Evolutionary conservation across 2,888 invertebrate species (phyloP), one percentile per base, ranked within the genome.

Genomic region (Biston betularia): DNA sequence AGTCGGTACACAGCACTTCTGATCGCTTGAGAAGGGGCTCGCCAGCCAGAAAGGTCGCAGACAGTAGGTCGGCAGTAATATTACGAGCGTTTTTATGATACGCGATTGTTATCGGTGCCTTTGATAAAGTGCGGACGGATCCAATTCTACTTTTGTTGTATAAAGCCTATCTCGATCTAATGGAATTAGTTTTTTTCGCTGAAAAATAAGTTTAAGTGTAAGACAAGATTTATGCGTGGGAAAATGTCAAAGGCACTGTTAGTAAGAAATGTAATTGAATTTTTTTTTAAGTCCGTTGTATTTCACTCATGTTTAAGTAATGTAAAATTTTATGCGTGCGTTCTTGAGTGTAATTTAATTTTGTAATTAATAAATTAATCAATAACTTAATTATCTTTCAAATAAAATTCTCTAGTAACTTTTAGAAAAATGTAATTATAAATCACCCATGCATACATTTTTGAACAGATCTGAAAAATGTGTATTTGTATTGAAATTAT

Each of bases 21-120:
- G 12, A 11, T 33, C 8, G 14, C 33, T 10, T 15, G 49, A 49
- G 12, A 5, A 49, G 49, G 5, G 10, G 4, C n/a, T 52, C 15
- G 6, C 8, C 42, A n/a, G 1, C 46, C 6, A 12, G 15, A 56
- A 57, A 65, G 65, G 65, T 65, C 61, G 48, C 61, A 60, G 63
- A 61, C 70, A 68, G 69, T 69, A 61, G 61, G 57, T 61, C 57
- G 45, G 45, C 45, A 38, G n/a, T n/a, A n/a, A 53, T 45, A 35
- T 44, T 52, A 56, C 53, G 45, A 54, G 34, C 33, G 52, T 56
- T 61, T 63, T 61, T 61, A 65, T 56, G 60, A 60, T 45, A 11
- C 50, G 10, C 60, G 56, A 65, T 65, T 56, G 38, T 46, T 57
- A 52, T 56, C 49, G 24, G 6, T 38, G 3, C 24, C 40, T 60